Base-by-base conservation (phyloP, 2,888 invertebrate genomes). In the Ichneumoninae sp. region DNA sequence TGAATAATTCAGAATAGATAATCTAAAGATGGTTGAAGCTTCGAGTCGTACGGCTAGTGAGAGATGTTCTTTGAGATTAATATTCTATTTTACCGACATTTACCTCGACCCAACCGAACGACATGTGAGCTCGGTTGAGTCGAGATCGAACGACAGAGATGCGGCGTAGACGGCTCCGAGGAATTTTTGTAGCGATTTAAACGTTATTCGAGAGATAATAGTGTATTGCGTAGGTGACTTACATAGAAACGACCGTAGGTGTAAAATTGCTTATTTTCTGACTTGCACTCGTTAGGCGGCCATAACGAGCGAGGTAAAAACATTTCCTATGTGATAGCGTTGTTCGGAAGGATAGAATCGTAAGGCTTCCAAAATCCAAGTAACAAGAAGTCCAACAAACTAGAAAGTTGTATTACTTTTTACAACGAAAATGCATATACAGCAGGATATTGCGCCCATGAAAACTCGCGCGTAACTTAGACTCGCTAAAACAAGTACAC, bases 301-400 rank as follows among this genome's bases (percentile, higher is more conserved):
- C 74, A 63, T 65, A 75, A 44, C 19, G 63, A 47, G 66, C 36
- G 26, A 44, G 44, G 19, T 33, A 78, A 63, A 52, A 8, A n/a
- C 44, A 69, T 76, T 84, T 77, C 60, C 73, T 73, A 84, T 84
- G 83, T 84, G 83, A 84, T 81, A 84, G 73, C 44, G 76, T 83
- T 73, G 76, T 80, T 77, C 68, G 60, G 47, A 68, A 68, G 73
- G 73, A 75, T 83, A 76, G 76, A 76, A 60, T 81, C 76, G 73
- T 76, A 83, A 73, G 78, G 83, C 81, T 84, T 84, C 83, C 83
- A 83, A 50, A 73, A 73, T 44, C 57, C 57, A 26, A 77, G 52
- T 73, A 77, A 68, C n/a, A 44, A 65, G 50, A 60, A 69, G 77
- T 84, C 83, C 66, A 63, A 57, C n/a, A 65, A 63, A 81, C 69